phyloP scores from a whole-genome alignment of 2,888 invertebrate species.

The Ophion ellenae region DNA sequence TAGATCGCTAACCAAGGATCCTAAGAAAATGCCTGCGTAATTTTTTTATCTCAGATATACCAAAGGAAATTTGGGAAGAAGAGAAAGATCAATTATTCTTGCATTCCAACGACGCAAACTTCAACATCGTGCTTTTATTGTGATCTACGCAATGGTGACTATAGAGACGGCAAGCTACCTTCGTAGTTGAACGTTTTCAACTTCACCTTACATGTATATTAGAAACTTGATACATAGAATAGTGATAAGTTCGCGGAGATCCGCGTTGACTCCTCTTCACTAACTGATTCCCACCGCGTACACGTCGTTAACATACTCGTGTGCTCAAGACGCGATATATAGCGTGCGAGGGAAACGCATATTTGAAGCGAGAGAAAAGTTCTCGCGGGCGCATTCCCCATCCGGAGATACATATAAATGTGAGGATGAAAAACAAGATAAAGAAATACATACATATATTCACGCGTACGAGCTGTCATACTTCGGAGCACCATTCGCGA shows the following conservation, averaged over 20 bases:
- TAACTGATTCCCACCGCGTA: conserved; percentile 65
- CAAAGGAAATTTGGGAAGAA: no score
- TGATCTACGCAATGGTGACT: neutral
- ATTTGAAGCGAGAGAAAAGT: conserved; percentile 10
- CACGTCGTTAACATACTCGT: conserved; percentile 65
- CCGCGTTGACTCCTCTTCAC: conserved; percentile 25
- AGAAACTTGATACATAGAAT: conserved; percentile 26
- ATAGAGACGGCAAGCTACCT: neutral
- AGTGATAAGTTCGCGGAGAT: conserved; percentile 30
- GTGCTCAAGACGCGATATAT: conserved; percentile 32
- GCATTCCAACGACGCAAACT: no score
- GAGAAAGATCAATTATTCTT: no score
- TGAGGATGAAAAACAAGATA: conserved; percentile 6
- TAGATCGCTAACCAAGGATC: no score
- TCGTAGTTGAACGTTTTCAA: neutral
- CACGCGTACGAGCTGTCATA: neutral
- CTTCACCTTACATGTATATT: neutral
- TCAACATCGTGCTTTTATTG: neutral
- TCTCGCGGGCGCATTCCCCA: conserved; percentile 37
- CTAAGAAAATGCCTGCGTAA: no score
- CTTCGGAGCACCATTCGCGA: neutral
- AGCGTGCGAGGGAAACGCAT: conserved; percentile 21
- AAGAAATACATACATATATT: neutral
- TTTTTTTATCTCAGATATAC: no score
- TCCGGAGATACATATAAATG: conserved; percentile 35